These are phyloP conservation scores for Chaenocephalus aceratus DNA, from an alignment of 2,113 vertebrate species.

Conservation along the genomic window DNA sequence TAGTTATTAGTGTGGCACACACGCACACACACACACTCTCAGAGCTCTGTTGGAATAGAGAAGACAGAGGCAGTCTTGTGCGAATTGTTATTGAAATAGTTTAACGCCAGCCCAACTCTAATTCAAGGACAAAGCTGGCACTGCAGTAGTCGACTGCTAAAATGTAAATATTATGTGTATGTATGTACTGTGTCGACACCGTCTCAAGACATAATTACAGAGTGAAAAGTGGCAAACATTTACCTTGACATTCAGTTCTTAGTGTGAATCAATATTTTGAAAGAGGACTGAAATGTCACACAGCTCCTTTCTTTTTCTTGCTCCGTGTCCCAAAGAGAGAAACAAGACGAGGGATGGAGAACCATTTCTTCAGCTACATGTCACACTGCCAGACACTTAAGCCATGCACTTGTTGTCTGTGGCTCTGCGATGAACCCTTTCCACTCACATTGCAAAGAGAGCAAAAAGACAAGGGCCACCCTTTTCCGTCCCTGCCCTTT, in stretches of 20 bases:
- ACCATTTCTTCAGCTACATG: constrained; percentile 75
- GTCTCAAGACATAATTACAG: constrained; percentile 52
- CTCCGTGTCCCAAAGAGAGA: constrained; percentile 42
- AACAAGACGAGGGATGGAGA: constrained; percentile 35
- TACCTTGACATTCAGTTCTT: constrained; percentile 52
- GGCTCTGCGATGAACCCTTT: constrained; percentile 65
- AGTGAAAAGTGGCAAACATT: constrained; percentile 58
- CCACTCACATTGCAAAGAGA: constrained; percentile 38
- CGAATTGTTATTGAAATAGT: constrained; percentile 76
- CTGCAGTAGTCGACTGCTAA: constrained; percentile 26
- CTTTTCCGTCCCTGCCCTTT: constrained; percentile 54
- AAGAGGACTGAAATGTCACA: constrained; percentile 43
- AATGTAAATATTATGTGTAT: constrained; percentile 36
- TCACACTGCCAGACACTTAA: constrained; percentile 71
- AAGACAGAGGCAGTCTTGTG: constrained; percentile 69
- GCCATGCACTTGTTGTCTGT: constrained; percentile 64
- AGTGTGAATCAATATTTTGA: constrained; percentile 53
- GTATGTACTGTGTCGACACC: constrained; percentile 22
- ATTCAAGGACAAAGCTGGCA: constrained; percentile 64
- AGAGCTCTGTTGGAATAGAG: constrained; percentile 30
- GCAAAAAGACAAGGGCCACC: constrained; percentile 50
- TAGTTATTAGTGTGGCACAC: constrained; percentile 79
- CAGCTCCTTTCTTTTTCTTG: constrained; percentile 26
- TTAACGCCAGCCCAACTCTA: constrained; percentile 59
- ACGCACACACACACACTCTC: constrained; percentile 5